Conservation (phyloP, 2,888 invertebrate genomes). For the Polydrusus cervinus region DNA sequence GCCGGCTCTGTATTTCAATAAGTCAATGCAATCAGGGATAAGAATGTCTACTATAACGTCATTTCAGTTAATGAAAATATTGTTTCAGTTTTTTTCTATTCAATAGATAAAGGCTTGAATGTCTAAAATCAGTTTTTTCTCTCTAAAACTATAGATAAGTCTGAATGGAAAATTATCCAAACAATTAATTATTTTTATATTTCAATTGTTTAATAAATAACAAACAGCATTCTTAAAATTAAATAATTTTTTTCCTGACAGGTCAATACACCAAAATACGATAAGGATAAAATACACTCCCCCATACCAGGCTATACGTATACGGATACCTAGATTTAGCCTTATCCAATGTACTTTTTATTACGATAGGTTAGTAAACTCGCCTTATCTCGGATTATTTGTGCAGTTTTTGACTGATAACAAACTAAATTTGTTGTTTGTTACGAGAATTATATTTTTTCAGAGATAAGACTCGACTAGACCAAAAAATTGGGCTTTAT, state of each 20-base stretch:
- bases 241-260: neutral
- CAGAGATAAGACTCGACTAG: conserved; percentile 19
- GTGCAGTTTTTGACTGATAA: conserved; percentile 47
- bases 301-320: neutral
- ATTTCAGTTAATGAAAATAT: no score
- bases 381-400: conserved; percentile 29
- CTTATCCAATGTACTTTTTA: conserved; percentile 28
- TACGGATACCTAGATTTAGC: conserved; percentile 19
- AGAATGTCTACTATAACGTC: no score
- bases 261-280: neutral
- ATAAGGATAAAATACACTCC: neutral
- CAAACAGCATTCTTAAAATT: no score
- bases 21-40: no score
- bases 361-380: conserved; percentile 44
- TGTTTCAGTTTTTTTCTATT: no score
- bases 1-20: no score
- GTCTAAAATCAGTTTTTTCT: no score
- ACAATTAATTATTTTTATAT: no score
- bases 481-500: conserved; percentile 2
- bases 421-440: conserved; percentile 29
- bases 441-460: conserved; percentile 24
- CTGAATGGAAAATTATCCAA: no score
- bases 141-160: no score
- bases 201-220: no score
- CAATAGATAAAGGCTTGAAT: no score